A percentile compares a stretch with the other conserved stretches of the same genome.
phyloP scores from a whole-genome alignment of 2,888 invertebrate species.

The Anagyrus pseudococci region DNA sequence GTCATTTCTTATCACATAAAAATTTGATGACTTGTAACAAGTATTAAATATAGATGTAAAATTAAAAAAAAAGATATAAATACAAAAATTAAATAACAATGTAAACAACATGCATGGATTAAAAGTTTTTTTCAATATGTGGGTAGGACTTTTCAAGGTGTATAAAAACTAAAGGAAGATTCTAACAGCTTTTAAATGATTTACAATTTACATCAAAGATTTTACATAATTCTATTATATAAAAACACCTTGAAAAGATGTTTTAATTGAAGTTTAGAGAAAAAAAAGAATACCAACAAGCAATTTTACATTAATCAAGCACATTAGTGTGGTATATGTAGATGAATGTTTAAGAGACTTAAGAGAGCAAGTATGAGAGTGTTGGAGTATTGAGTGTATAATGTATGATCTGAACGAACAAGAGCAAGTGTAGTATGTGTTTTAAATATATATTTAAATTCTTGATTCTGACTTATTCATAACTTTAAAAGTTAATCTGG shows the following conservation, averaged over 20 bases:
- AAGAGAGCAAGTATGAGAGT: conserved; percentile 40
- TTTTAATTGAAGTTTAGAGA: conserved; percentile 9
- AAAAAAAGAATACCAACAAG: conserved; percentile 32
- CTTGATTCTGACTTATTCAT: conserved; percentile 16
- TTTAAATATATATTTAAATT: conserved; percentile 21
- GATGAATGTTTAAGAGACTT: conserved; percentile 50
- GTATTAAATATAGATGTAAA: too few relatives aligned
- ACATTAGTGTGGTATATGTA: conserved; percentile 49
- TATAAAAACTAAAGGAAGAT: too few relatives aligned
- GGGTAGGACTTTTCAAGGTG: too few relatives aligned
- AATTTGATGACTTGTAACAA: too few relatives aligned
- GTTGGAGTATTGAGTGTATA: conserved; percentile 42
- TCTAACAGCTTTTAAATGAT: too few relatives aligned
- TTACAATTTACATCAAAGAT: neutral
- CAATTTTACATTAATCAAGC: conserved; percentile 37
- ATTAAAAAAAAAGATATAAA: too few relatives aligned
- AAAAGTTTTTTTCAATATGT: too few relatives aligned
- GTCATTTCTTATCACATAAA: too few relatives aligned
- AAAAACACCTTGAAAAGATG: conserved; percentile 31
- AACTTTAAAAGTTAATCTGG: conserved; percentile 20
- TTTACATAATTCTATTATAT: conserved; percentile 7
- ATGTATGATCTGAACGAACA: conserved; percentile 34
- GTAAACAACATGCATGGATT: too few relatives aligned
- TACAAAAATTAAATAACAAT: too few relatives aligned
- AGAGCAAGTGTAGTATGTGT: conserved; percentile 28